Conservation (phyloP, 2,888 invertebrate species). For the Drosophila gaucha region DNA sequence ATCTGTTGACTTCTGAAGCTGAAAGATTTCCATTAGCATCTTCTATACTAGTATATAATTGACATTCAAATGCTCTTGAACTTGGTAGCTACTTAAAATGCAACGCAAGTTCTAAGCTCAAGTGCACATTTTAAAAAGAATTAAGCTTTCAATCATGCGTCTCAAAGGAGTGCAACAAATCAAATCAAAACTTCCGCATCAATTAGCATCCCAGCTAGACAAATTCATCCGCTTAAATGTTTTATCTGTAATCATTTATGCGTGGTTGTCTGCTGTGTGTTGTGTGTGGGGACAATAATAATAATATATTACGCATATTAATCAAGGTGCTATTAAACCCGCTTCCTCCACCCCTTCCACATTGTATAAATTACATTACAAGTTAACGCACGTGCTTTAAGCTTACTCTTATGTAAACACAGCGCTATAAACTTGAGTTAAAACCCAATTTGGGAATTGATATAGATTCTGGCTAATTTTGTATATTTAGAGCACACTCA, state of each 20-base stretch:
- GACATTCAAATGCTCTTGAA: neutral
- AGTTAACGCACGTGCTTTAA: conserved; percentile 20
- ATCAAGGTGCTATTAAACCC: conserved; percentile 38
- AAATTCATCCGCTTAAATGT: conserved; percentile 48
- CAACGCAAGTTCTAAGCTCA: conserved; percentile 2
- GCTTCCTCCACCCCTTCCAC: neutral
- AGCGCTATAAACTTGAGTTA: neutral
- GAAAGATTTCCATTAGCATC: neutral
- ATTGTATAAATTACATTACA: conserved; percentile 20
- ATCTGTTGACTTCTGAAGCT: no score
- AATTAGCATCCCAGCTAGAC: conserved; percentile 56
- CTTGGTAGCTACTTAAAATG: conserved; percentile 16
- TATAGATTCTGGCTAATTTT: conserved; percentile 8
- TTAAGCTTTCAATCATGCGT: conserved; percentile 24
- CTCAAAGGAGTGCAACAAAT: conserved; percentile 35
- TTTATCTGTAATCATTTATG: conserved; percentile 41
- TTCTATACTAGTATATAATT: neutral
- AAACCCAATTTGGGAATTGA: conserved; percentile 9
- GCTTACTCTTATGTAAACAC: neutral
- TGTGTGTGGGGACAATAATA: conserved; percentile 28
- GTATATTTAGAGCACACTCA: neutral
- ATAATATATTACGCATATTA: conserved; percentile 72
- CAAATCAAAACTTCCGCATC: conserved; percentile 61
- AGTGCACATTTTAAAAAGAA: conserved; percentile 30
- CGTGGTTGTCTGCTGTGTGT: conserved; percentile 1